Conservation (phyloP, 1,140 invertebrate species). For the Anastatus disparis region DNA sequence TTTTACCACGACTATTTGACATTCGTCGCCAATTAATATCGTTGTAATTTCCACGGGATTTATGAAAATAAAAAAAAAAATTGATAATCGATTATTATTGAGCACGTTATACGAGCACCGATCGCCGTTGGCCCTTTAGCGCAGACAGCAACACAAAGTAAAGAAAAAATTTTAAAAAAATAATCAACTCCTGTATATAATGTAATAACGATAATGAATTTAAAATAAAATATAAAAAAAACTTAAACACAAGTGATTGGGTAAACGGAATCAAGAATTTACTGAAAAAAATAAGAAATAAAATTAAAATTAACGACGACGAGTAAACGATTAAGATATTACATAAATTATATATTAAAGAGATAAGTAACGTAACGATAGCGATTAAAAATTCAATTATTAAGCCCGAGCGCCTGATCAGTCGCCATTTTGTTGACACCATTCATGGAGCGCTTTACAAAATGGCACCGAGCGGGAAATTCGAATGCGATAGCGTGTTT, state of each 20-base stretch:
- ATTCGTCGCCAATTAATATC: constrained; percentile 10
- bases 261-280: constrained; percentile 37
- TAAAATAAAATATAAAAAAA: constrained; percentile 43
- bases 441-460: not conserved
- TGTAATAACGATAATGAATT: constrained; percentile 55
- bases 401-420: not conserved
- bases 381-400: constrained; percentile 35
- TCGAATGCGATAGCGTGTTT: not conserved
- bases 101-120: not conserved
- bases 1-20: constrained; percentile 25
- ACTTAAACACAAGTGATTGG: constrained; percentile 45
- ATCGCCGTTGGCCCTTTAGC: constrained; percentile 43
- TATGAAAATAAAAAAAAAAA: too few species aligned
- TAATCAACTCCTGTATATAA: constrained; percentile 57
- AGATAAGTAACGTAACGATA: constrained; percentile 33
- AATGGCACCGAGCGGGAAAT: not conserved
- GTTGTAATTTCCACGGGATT: constrained; percentile 14
- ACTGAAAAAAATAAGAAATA: constrained; percentile 17
- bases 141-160: constrained; percentile 50
- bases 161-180: constrained; percentile 3
- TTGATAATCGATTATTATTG: constrained; percentile 16
- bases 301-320: constrained; percentile 26
- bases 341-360: constrained; percentile 34
- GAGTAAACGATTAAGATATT: constrained; percentile 29
- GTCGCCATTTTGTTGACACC: not conserved